Base-by-base conservation (phyloP, 2,113 vertebrate genomes). In the Progne subis region DNA sequence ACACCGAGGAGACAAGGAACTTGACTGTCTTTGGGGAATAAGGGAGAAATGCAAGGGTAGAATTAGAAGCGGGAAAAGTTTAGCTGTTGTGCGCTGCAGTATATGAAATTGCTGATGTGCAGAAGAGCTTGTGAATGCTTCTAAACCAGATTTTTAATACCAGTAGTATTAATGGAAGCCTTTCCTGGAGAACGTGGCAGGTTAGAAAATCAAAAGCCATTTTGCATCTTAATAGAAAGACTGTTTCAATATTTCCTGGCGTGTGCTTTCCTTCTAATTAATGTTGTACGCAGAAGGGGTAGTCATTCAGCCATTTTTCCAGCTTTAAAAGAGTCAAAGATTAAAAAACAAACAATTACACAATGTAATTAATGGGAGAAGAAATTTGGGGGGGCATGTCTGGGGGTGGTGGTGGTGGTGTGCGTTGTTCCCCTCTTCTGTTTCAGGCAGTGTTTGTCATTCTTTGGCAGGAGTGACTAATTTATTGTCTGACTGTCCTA, bases 401-500 rank as follows among this genome's bases (percentile, higher is more conserved):
- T 56, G 29, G 25, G 34, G 21, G 19, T 18, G 61, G 18, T 60
- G 78, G 25, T 34, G 21, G 41, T 56, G 63, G 1, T 63, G 32
- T 20, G 31, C 3, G 6, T 25, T 83, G 50, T 63, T 64, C 68
- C 82, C 19, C 47, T 93, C 52, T 80, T 70, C 76, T 80, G 12
- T 86, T 82, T 59, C 70, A 76, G 68, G 47, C 79, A 57, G 39
- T 60, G 65, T 90, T 93, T 93, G 76, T 95, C 56, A 44, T 80
- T 79, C 70, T 91, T 91, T 94, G 91, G 82, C 87, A 96, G 37
- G 56, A 92, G 34, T 2, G 23, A 78, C 68, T 93, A 68, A 95
- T 95, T 92, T 96, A 95, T 91, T 90, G 88, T 90, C 94, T 86
- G 88, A 64, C 82, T 89, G 76, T 86, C 52, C 90, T 80, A 59